Base-by-base conservation (phyloP, 2,888 invertebrate species). In the Onchidella celtica region DNA sequence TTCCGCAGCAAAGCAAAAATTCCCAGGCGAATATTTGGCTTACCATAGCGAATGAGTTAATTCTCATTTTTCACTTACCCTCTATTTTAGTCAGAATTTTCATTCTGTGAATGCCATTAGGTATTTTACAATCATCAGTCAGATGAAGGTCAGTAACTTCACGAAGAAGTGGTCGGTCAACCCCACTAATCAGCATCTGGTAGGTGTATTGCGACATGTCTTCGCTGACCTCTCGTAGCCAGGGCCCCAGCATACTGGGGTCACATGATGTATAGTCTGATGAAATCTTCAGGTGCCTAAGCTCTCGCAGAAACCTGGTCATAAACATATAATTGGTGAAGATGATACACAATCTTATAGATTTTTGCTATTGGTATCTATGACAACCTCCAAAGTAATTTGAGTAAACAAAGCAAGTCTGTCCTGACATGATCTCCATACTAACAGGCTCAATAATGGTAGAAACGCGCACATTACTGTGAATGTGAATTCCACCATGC, bases 161-260 rank as follows among this genome's bases (percentile, higher is more conserved):
- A 84, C 97, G 95, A 83, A 99, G 95, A 14, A 97, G 96, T 87
- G 97, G 96, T 91, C 96, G 96, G 93, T 99, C 98, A 55, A 99
- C 97, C 24, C 99, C 99, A 36, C 97, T 97, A 91, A 98, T 97
- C 75, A 99, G 94, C 97, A 99, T 97, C 75, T 96, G 96, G 94
- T 99, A 99, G 0, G 99, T 98, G 94, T 99, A 99, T 87, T 97
- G 98, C 76, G 97, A 96, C 93, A 98, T 97, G 92, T 98, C 98
- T 2, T 96, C 95, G 0, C 97, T 97, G 82, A 99, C 96, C 65
- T 95, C 95, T 91, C 96, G 96, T 63, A 99, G 85, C 92, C 92
- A 93, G 11, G 89, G 89, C 77, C 91, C 89, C 32, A 99, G 95
- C 92, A 97, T 97, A n/a, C 97, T 96, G 6, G 96, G 95, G 93